Base-by-base conservation (phyloP, 2,113 vertebrate species). In the Seriola aureovittata region DNA sequence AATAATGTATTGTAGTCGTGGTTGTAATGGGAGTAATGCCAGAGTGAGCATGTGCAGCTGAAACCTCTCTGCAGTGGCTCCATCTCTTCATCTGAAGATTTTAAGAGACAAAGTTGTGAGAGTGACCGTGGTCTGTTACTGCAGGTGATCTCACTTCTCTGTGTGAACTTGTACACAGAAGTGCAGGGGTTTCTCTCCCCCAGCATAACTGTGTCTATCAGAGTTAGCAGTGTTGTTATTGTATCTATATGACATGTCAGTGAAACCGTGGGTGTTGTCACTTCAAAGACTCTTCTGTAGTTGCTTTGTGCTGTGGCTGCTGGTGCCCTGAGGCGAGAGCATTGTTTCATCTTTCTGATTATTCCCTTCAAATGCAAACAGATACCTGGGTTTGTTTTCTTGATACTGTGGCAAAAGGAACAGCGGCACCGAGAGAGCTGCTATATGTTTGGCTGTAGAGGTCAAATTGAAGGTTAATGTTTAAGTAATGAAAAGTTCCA, bases 231-330 rank as follows among this genome's bases (percentile, higher is more conserved):
- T n/a, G 66, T 13, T 62, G 36, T 75, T 65, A 17, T 21, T 21
- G 38, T 19, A 32, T 52, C 50, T 11, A 13, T 60, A 52, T 72
- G 85, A 80, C 54, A 7, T 16, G 54, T 62, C 46, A 48, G 42
- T 11, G 66, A 71, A 55, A 6, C 74, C 4, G 69, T 32, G 44
- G 68, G 82, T 46, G 46, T 71, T 70, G 44, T 13, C 40, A 4
- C 64, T 78, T 85, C 59, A 88, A 67, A 74, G 40, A 48, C 19
- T 2, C 5, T 57, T 3, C 38, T 13, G 62, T 44, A 12, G 6
- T 23, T 64, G 23, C 60, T 78, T 67, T 82, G 73, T 66, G 63
- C 66, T 54, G 54, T 0, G 36, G 64, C 78, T 65, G 62, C 62
- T 57, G 58, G 1, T 23, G 46, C 58, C 72, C 46, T 0, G 64